Evolutionary conservation across 2,113 vertebrate species (phyloP), one percentile per base, ranked within the genome.

Genomic region (Anguilla rostrata): DNA sequence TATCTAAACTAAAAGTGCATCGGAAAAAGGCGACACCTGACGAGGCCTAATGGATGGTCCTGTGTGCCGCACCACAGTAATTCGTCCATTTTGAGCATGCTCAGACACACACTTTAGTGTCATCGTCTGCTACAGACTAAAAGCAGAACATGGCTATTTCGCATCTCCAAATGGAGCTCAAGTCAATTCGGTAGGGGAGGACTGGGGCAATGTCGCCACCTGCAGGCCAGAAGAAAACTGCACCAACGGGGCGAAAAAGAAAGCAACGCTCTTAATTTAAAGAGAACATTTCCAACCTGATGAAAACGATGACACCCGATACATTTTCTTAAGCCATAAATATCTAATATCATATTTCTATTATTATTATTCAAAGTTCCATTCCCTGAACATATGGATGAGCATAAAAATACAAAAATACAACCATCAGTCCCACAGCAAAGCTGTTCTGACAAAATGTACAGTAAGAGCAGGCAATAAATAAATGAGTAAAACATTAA

Each of bases 181-280:
- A 1, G 41, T 7, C 16, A 34, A 34, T 8, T 79, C 40, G 9
- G 7, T 8, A 29, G 26, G 53, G 20, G 39, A 39, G 78, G 34
- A 40, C 34, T 87, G 46, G 85, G 89, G 82, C 91, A 90, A 91
- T 92, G 93, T 91, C 94, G 87, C 94, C 92, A 78, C 91, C 94
- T 93, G 86, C 89, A 90, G 94, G 92, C 1, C 0, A 11, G n/a
- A n/a, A 14, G 26, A 12, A 34, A 75, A 75, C n/a, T 75, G 71
- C 71, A 34, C 26, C 71, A 75, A 6, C 12, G 29, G 43, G 43
- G 57, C 14, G 49, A 53, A 9, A 53, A 53, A 53, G 49, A 0
- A 9, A 26, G 8, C 18, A 66, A 66, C 3, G 20, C 8, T 66
- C 60, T 66, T 66, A 2, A 66, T 26, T 26, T 66, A 22, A 22